These are phyloP conservation scores for Leucopternis melanops DNA, from an alignment of 2,113 vertebrate species.

Conservation along the genomic window DNA sequence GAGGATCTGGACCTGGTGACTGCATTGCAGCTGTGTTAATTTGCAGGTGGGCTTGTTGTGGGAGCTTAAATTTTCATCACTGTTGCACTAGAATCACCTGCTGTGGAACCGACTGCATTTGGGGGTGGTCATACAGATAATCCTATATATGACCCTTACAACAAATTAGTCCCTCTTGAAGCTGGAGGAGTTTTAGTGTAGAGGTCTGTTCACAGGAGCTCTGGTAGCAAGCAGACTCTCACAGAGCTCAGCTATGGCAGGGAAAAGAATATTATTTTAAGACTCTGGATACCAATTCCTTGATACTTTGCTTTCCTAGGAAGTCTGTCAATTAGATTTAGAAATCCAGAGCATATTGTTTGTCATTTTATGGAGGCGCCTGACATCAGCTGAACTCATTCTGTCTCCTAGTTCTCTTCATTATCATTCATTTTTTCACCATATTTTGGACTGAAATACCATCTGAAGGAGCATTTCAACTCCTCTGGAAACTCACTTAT, in stretches of 20 bases:
- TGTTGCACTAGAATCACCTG: not conserved
- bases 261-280: not conserved
- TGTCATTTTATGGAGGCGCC: not conserved
- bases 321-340: slow-evolving; percentile 48
- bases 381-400: not conserved
- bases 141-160: not conserved
- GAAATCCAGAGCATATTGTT: slow-evolving; percentile 11
- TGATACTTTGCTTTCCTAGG: slow-evolving; percentile 11
- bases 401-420: not conserved
- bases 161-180: not conserved
- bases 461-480: not conserved
- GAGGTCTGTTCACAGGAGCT: not conserved
- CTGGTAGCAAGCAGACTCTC: not conserved
- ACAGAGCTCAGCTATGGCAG: not conserved
- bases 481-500: slow-evolving; percentile 52
- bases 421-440: slow-evolving; percentile 3
- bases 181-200: not conserved
- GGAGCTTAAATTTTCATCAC: not conserved
- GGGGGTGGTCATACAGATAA: not conserved
- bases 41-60: not conserved
- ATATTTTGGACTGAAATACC: not conserved
- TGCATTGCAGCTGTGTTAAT: not conserved
- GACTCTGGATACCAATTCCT: not conserved
- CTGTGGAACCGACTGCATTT: not conserved
- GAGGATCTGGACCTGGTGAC: not conserved